Percentiles rank a stretch among this genome's conserved stretches.
Evolutionary conservation across 2,797 vertebrate species (phyloP).

Genomic region (Tolypeutes matacus): DNA sequence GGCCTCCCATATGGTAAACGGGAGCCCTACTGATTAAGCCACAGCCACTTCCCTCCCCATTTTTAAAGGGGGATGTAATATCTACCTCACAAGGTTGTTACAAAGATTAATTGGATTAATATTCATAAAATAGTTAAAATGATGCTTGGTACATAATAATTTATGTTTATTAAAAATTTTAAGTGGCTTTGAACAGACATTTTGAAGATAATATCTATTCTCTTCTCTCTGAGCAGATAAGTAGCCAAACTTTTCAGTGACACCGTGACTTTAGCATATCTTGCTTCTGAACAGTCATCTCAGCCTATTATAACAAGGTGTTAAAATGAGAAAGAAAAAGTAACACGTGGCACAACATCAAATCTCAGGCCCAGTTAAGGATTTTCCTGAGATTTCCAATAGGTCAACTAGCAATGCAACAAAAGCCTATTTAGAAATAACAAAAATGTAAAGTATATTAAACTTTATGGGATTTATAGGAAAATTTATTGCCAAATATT

Average conservation of each 20-base stretch:
- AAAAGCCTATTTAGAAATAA: background rate
- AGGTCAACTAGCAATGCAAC: background rate
- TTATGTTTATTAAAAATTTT: slow-evolving; percentile 9
- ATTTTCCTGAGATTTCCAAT: background rate
- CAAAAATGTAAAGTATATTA: slow-evolving; percentile 12
- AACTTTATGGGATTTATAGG: background rate
- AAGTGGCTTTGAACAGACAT: background rate
- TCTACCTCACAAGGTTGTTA: background rate
- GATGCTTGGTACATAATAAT: background rate
- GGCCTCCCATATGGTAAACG: too few relatives aligned
- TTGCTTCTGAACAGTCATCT: background rate
- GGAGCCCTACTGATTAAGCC: too few relatives aligned
- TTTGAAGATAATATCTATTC: background rate
- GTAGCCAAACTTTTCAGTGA: background rate
- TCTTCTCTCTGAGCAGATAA: slow-evolving; percentile 8
- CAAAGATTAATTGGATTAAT: background rate
- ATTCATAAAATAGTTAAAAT: slow-evolving; percentile 25
- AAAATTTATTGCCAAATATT: slow-evolving; percentile 1
- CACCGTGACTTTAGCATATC: background rate
- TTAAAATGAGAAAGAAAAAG: slow-evolving; percentile 31
- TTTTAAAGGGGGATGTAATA: background rate
- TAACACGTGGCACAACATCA: background rate
- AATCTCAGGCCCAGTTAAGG: background rate
- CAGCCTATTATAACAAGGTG: background rate
- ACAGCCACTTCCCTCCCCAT: too few relatives aligned